Evolutionary conservation across 2,797 vertebrate genomes (phyloP).

Genomic region (Peromyscus nudipes): DNA sequence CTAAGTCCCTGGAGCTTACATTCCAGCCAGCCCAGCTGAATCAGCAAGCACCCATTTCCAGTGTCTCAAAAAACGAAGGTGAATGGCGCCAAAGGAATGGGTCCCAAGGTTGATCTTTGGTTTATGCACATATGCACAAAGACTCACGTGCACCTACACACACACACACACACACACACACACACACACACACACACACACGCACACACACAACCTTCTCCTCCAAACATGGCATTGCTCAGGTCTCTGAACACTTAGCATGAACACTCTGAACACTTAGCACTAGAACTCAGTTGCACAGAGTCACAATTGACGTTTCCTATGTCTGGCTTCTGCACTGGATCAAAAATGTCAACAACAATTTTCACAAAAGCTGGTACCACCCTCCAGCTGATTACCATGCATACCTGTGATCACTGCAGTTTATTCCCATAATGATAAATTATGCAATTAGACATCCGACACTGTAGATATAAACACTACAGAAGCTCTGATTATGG

Average conservation of each 20-base stretch:
- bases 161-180: background rate
- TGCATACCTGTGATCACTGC: slow-evolving; percentile 52
- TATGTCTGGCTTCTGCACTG: background rate
- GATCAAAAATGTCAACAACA: slow-evolving; percentile 36
- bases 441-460: slow-evolving; percentile 78
- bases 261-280: background rate
- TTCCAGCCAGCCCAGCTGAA: background rate
- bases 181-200: background rate
- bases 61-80: background rate
- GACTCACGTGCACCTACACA: no score
- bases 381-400: slow-evolving; percentile 2
- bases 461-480: slow-evolving; percentile 72
- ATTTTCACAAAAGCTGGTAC: slow-evolving; percentile 26
- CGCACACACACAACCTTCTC: background rate
- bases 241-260: background rate
- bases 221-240: background rate
- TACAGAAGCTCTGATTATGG: slow-evolving; percentile 69
- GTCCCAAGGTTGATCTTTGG: background rate
- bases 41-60: background rate
- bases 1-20: no score
- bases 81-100: background rate
- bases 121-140: background rate
- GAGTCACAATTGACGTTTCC: slow-evolving; percentile 1
- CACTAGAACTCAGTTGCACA: background rate
- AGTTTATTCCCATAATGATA: slow-evolving; percentile 77